Evolutionary conservation across 2,888 invertebrate species (phyloP).

Genomic region (Malacosoma neustria): DNA sequence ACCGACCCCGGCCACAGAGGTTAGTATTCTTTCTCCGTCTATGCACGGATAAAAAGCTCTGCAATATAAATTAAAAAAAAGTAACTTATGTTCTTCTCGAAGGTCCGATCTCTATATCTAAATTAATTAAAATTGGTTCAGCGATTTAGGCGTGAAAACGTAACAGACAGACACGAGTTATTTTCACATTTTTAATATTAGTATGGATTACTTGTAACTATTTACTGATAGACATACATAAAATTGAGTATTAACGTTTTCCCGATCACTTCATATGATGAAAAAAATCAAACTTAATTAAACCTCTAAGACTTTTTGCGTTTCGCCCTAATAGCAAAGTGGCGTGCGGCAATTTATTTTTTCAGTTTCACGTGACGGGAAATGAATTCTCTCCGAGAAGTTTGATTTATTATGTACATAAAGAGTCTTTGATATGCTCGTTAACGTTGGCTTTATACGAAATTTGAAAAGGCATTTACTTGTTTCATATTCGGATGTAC

Average conservation of each 20-base stretch:
- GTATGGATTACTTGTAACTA: background rate
- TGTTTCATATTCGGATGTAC: too few relatives aligned
- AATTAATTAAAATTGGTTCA: background rate
- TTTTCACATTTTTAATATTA: background rate
- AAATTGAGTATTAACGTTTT: background rate
- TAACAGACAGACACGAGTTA: background rate
- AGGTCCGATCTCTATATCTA: too few relatives aligned
- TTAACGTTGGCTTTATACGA: background rate
- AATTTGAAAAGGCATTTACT: too few relatives aligned
- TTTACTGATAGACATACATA: too few relatives aligned
- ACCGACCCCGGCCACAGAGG: too few relatives aligned
- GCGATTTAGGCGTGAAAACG: background rate
- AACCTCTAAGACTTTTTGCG: conserved; percentile 2
- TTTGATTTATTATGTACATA: background rate
- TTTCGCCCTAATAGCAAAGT: background rate
- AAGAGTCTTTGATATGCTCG: background rate
- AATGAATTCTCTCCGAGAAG: background rate
- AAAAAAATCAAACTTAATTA: background rate
- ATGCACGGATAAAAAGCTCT: too few relatives aligned
- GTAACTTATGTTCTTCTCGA: too few relatives aligned
- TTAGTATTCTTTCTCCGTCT: too few relatives aligned
- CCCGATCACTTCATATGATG: background rate
- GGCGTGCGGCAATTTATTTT: background rate
- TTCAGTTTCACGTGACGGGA: background rate
- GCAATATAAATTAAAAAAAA: too few relatives aligned